Evolutionary conservation across 2,888 invertebrate genomes (phyloP).

Genomic region (Ischnus inquisitorius): DNA sequence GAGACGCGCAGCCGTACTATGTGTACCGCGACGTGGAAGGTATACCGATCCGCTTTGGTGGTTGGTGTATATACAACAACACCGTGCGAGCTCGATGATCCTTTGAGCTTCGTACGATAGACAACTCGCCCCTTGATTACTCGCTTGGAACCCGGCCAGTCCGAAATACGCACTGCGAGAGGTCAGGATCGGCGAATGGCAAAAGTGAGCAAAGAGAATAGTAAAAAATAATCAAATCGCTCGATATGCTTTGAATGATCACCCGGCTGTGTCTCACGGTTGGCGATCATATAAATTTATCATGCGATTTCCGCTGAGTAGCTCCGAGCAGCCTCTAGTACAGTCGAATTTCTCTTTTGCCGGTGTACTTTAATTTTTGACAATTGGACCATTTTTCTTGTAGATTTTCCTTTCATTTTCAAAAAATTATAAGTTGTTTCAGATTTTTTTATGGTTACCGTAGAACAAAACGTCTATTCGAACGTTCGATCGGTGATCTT

Average conservation of each 20-base stretch:
- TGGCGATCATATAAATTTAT: conserved; percentile 29
- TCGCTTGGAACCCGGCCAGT: conserved; percentile 9
- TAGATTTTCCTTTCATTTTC: no score
- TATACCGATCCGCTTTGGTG: conserved; percentile 18
- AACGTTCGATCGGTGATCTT: neutral
- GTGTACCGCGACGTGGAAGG: conserved; percentile 16
- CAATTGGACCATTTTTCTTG: no score
- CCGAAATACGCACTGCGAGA: conserved; percentile 37
- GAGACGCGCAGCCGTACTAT: conserved; percentile 35
- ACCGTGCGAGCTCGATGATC: conserved; percentile 24
- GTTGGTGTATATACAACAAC: conserved; percentile 23
- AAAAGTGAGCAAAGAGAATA: neutral
- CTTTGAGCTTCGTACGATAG: conserved; percentile 29
- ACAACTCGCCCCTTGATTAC: conserved; percentile 8
- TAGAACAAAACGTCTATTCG: neutral
- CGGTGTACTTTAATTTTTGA: neutral
- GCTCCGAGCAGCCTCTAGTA: neutral
- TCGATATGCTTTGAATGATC: conserved; percentile 41
- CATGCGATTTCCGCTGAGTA: neutral
- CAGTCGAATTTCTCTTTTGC: neutral
- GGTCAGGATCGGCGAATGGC: conserved; percentile 24
- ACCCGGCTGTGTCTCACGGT: conserved; percentile 12
- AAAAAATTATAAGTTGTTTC: no score
- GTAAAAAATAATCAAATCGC: neutral
- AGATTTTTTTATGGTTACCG: no score